Percentiles rank a stretch among this genome's conserved stretches.
These are phyloP conservation scores for Pristionchus entomophagus DNA, from an alignment of 2,888 invertebrate genomes.

Conservation along the genomic window DNA sequence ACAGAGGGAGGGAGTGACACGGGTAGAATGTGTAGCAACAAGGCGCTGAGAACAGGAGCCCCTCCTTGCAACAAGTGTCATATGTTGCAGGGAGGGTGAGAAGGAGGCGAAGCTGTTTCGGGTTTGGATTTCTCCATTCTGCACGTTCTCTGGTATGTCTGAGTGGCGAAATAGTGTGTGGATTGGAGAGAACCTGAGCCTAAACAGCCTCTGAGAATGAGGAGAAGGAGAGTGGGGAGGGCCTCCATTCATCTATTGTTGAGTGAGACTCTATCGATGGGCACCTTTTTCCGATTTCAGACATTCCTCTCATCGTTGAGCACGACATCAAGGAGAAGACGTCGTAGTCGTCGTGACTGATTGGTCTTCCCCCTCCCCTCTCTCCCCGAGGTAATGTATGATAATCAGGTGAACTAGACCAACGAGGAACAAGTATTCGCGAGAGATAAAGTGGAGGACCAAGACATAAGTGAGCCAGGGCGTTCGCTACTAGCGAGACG, in stretches of 20 bases:
- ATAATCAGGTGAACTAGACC: not conserved
- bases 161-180: no score
- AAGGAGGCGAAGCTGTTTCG: no score
- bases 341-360: not conserved
- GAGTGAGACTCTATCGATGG: conserved; percentile 10
- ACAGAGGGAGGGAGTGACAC: not conserved
- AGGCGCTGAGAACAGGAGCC: conserved; percentile 14
- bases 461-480: not conserved
- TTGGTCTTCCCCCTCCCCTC: not conserved
- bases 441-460: conserved; percentile 44
- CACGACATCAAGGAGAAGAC: not conserved
- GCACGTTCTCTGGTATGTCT: no score
- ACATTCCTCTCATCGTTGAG: not conserved
- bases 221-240: not conserved
- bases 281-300: not conserved
- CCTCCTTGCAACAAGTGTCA: conserved; percentile 27
- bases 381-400: conserved; percentile 9
- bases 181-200: no score
- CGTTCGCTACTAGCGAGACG: conserved; percentile 1
- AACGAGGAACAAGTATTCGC: conserved; percentile 3
- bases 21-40: conserved; percentile 22
- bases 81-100: conserved; percentile 19
- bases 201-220: no score
- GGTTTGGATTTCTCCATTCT: no score
- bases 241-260: conserved; percentile 33